Percentiles rank a stretch among this genome's conserved stretches.
phyloP scores from a whole-genome alignment of 2,888 invertebrate genomes.

The Cheilosia grossa region DNA sequence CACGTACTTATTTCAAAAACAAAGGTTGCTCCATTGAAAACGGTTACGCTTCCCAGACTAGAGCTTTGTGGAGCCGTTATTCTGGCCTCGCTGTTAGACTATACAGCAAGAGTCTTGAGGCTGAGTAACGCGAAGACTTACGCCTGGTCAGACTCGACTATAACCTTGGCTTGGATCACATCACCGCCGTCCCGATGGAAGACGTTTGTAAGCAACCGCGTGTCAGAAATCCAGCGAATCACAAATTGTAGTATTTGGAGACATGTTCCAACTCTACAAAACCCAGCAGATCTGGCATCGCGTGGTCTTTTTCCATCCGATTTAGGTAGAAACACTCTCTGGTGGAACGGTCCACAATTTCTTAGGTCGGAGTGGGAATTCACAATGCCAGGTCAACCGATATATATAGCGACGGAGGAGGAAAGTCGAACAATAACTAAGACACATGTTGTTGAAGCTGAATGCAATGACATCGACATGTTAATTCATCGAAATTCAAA shows the following conservation, averaged over 20 bases:
- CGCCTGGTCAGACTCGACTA: slow-evolving; percentile 67
- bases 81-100: slow-evolving; percentile 42
- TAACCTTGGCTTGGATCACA: slow-evolving; percentile 59
- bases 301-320: slow-evolving; percentile 17
- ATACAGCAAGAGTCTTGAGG: neutral
- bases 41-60: slow-evolving; percentile 51
- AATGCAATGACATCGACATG: neutral
- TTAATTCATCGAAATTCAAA: neutral
- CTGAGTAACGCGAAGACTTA: neutral
- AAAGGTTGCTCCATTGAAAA: slow-evolving; percentile 55
- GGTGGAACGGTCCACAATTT: neutral
- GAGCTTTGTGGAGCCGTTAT: slow-evolving; percentile 57
- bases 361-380: neutral
- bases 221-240: slow-evolving; percentile 46
- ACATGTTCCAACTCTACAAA: slow-evolving; percentile 52
- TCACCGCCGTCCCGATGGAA: slow-evolving; percentile 38
- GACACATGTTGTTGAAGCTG: neutral
- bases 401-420: neutral
- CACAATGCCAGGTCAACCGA: neutral
- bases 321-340: neutral
- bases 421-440: neutral
- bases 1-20: too few species aligned
- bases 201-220: slow-evolving; percentile 65
- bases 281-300: slow-evolving; percentile 65
- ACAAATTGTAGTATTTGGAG: slow-evolving; percentile 33